Percentiles rank a stretch among this genome's conserved stretches.
Evolutionary conservation across 2,888 invertebrate species (phyloP).

Genomic region (Archips xylosteana): DNA sequence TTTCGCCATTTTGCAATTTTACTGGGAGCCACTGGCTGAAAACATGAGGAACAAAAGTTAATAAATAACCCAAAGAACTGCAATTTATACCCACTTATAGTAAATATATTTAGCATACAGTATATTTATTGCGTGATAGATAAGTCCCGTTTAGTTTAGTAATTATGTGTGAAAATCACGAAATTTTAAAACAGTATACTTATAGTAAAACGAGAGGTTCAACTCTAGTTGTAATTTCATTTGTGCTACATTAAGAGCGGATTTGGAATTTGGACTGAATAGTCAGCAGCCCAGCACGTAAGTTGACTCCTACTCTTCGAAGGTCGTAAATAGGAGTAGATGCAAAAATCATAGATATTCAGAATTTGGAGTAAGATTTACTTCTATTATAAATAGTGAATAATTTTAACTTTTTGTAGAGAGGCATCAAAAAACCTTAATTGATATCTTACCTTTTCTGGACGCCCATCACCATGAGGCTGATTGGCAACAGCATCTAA

Average conservation of each 20-base stretch:
- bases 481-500: conserved; percentile 64
- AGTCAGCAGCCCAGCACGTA: background rate
- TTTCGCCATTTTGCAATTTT: conserved; percentile 59
- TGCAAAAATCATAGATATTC: background rate
- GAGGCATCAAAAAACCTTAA: background rate
- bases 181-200: too few species aligned
- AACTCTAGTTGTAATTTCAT: too few species aligned
- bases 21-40: conserved; percentile 50
- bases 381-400: too few species aligned
- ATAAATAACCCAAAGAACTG: conserved; percentile 25
- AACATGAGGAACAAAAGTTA: conserved; percentile 26
- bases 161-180: too few species aligned
- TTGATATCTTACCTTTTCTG: conserved; percentile 50
- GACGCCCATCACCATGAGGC: conserved; percentile 44
- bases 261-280: background rate
- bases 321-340: background rate
- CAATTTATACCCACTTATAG: background rate
- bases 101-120: too few species aligned
- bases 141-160: too few species aligned
- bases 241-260: background rate
- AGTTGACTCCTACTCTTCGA: background rate
- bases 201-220: too few species aligned
- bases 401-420: too few species aligned
- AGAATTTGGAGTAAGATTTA: too few species aligned
- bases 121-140: too few species aligned